phyloP scores from a whole-genome alignment of 2,888 invertebrate species.

The Empis stercorea region DNA sequence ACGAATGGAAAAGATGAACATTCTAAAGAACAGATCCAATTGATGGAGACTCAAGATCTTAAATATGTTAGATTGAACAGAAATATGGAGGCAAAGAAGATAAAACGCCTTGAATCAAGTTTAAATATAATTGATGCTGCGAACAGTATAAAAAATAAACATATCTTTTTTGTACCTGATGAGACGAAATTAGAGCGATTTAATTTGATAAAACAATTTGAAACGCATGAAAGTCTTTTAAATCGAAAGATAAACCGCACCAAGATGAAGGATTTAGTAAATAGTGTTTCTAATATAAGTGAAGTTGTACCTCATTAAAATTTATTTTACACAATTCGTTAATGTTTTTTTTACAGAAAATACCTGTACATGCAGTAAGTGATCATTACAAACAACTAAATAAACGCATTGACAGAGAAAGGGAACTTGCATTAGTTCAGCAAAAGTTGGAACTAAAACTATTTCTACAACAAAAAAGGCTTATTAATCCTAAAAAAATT shows the following conservation, averaged over 20 bases:
- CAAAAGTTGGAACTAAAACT: constrained; percentile 65
- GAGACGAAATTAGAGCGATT: constrained; percentile 46
- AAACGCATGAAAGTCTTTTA: constrained; percentile 61
- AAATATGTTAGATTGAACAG: constrained; percentile 80
- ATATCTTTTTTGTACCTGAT: constrained; percentile 66
- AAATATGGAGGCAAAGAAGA: constrained; percentile 66
- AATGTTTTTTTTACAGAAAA: constrained; percentile 16
- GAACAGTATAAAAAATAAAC: constrained; percentile 55
- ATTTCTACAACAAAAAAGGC: constrained; percentile 49
- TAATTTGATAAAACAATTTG: constrained; percentile 54
- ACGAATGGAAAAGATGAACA: constrained; percentile 61
- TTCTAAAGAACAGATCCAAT: constrained; percentile 66
- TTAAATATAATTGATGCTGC: constrained; percentile 72
- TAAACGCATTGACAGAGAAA: constrained; percentile 64
- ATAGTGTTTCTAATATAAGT: constrained; percentile 48
- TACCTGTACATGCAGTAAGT: no score
- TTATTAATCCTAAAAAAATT: constrained; percentile 51
- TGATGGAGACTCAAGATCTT: constrained; percentile 86
- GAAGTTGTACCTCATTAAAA: constrained; percentile 32
- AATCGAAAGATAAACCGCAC: constrained; percentile 57
- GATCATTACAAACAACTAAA: constrained; percentile 59
- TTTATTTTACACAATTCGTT: no score
- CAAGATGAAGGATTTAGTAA: constrained; percentile 43
- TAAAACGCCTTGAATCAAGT: constrained; percentile 50
- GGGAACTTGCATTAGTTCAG: constrained; percentile 59